Percentiles rank a stretch among this genome's conserved stretches.
phyloP scores from a whole-genome alignment of 2,888 invertebrate genomes.

The Anoncus sp. region DNA sequence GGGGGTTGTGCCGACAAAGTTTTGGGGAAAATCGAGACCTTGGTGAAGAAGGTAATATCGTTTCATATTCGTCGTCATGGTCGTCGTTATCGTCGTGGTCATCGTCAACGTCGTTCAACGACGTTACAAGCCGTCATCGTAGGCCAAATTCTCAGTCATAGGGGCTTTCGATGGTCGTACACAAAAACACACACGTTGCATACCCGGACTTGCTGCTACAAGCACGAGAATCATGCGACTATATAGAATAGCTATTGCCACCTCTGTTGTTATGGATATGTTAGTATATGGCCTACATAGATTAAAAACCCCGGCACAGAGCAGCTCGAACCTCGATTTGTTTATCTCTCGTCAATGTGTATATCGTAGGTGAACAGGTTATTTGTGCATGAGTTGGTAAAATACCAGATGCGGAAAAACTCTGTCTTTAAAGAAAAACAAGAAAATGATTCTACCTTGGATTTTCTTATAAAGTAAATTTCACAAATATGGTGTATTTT shows the following conservation, averaged over 20 bases:
- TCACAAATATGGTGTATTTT: too few relatives aligned
- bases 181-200: constrained; percentile 51
- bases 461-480: too few relatives aligned
- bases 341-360: constrained; percentile 11
- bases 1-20: constrained; percentile 47
- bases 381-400: too few relatives aligned
- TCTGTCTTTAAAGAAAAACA: too few relatives aligned
- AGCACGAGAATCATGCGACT: constrained; percentile 46
- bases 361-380: constrained; percentile 31
- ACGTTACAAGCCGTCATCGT: constrained; percentile 60
- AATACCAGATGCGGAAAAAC: too few relatives aligned
- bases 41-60: constrained; percentile 78
- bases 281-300: constrained; percentile 76
- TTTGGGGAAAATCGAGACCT: constrained; percentile 74
- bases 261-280: constrained; percentile 16
- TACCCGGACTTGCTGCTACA: constrained; percentile 19
- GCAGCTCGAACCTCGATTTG: constrained; percentile 40
- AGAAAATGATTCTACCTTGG: too few relatives aligned
- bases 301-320: constrained; percentile 70
- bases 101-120: constrained; percentile 33
- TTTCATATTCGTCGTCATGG: constrained; percentile 34
- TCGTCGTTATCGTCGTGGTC: constrained; percentile 28
- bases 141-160: constrained; percentile 71
- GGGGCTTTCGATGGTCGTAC: constrained; percentile 78
- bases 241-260: constrained; percentile 43